A percentile compares a stretch with the other conserved stretches of the same genome.
phyloP scores from a whole-genome alignment of 2,113 vertebrate genomes.

The Gambusia holbrooki region DNA sequence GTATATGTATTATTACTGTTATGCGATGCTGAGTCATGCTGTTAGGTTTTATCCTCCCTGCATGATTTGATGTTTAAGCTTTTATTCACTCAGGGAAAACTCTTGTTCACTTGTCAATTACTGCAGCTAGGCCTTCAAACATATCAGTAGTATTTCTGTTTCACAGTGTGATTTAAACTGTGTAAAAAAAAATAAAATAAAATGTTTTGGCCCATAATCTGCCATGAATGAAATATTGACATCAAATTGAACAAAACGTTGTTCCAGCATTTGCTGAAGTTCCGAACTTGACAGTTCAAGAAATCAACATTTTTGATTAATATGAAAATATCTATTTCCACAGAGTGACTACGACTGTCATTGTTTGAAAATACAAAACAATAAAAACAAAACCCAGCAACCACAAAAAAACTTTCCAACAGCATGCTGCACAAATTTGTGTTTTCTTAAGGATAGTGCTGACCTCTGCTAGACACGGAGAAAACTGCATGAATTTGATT shows the following conservation, averaged over 20 bases:
- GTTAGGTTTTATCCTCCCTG: not conserved
- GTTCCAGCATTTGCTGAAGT: not conserved
- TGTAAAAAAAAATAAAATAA: too few relatives aligned
- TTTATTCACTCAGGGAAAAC: not conserved
- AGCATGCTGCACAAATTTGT: not conserved
- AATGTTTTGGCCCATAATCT: not conserved
- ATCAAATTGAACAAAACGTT: not conserved
- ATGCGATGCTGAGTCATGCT: not conserved
- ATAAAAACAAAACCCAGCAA: too few relatives aligned
- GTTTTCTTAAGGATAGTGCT: constrained; percentile 2
- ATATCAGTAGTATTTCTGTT: not conserved
- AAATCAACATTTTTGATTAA: not conserved
- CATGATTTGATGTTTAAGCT: not conserved
- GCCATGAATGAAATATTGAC: not conserved
- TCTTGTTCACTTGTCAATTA: not conserved
- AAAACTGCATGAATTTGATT: not conserved
- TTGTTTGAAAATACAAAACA: not conserved
- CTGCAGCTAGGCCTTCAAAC: not conserved
- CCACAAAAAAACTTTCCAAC: not conserved
- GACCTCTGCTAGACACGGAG: constrained; percentile 57
- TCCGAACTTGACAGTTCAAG: not conserved
- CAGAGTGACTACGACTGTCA: not conserved
- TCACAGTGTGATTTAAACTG: not conserved
- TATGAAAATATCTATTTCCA: constrained; percentile 7
- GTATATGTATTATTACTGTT: not conserved